Base-by-base conservation (phyloP, 2,113 vertebrate genomes). In the Sphaerodactylus townsendi region DNA sequence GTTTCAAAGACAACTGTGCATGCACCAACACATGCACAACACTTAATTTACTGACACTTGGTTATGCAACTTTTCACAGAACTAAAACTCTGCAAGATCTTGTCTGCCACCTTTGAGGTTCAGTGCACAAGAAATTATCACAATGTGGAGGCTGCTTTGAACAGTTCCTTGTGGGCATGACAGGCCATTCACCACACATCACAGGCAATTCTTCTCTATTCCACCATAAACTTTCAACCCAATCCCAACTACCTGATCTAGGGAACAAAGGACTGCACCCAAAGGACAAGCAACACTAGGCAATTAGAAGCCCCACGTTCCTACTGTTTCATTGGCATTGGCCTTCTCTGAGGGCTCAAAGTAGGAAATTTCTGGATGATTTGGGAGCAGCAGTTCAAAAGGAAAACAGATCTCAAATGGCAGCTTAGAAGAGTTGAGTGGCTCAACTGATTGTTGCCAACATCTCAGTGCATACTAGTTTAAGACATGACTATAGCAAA, bases 321-420 rank as follows among this genome's bases (percentile, higher is more conserved):
- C 68, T 59, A 14, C 35, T 9, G 44, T 53, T 74, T 83, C 44
- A 35, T 41, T 14, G 35, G 44, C 30, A 14, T 28, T 75, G 59
- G 62, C 82, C 62, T 68, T 76, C 72, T 21, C n/a, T 21, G 64
- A 15, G 39, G 30, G 35, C 13, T 15, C 28, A 77, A 30, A 11
- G 17, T 25, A 25, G 10, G 28, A 66, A 64, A 64, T 73, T 56
- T 64, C 80, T 73, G 56, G 41, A 74, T 15, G 41, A 35, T 30
- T 56, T n/a, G 48, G 30, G 13, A 53, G 33, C 66, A 69, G n/a
- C 28, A 71, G 46, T 13, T 37, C 59, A 62, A 50, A 7, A 65
- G 69, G 46, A 85, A 81, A 21, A 88, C 85, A 62, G n/a, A 84
- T 90, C 83, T 90, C 80, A 88, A 79, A 82, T 33, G 48, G 72